Evolutionary conservation across 1,140 invertebrate genomes (phyloP), one percentile per base, ranked within the genome.

Genomic region (Drosophila biarmipes): DNA sequence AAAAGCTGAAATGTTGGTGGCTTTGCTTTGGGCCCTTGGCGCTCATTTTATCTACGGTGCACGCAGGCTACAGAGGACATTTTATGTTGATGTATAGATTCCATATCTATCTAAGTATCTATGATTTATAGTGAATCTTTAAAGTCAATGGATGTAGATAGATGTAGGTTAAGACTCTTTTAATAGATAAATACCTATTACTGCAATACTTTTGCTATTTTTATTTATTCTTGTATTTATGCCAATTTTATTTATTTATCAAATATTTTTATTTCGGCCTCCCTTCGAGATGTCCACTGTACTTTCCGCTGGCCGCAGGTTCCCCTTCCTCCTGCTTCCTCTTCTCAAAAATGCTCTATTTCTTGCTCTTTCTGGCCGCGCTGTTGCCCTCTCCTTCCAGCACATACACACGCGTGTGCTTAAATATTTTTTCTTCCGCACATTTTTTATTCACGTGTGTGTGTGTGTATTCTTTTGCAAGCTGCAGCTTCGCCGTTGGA

Each of bases 341-440:
- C 61, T 27, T 35, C 38, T 52, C 17, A 37, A 31, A 58, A 21
- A 58, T 58, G 35, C 14, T 29, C 40, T 68, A 29, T 31, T 54
- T 68, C 55, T 19, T 14, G 14, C 34, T 59, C 15, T 12, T 17
- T 27, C 19, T 56, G 40, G n/a, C 24, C 14, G 31, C 38, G 14
- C 38, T 38, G 48, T 34, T 34, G n/a, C 34, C 46, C 55, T 64
- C 34, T 59, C 51, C 58, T 27, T 45, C 19, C 40, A 27, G 59
- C 37, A 62, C 17, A 43, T n/a, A 55, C 59, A 52, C 56, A 86
- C 82, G 81, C 82, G 80, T 86, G 61, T 86, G 80, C 81, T 87
- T 87, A 78, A 75, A 78, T 52, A 59, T 78, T 77, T 85, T 85
- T 81, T 78, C 80, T 84, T 84, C 66, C 80, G 76, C 80, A 85